phyloP scores from a whole-genome alignment of 2,113 vertebrate genomes.

The Poecilia latipinna region DNA sequence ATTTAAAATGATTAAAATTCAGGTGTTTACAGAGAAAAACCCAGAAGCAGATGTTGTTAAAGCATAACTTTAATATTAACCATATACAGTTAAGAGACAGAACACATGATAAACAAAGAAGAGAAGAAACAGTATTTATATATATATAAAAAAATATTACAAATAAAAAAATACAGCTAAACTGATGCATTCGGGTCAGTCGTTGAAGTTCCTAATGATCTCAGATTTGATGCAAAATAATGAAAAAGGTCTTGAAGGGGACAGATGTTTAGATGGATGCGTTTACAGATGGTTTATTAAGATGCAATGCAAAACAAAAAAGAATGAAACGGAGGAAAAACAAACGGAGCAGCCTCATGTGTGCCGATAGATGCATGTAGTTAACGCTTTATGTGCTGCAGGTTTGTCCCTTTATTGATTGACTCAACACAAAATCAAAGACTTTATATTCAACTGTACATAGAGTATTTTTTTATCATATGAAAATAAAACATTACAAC shows the following conservation, averaged over 20 bases:
- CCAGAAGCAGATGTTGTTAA: not conserved
- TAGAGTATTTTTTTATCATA: conserved; percentile 31
- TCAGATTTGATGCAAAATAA: conserved; percentile 16
- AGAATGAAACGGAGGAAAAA: not conserved
- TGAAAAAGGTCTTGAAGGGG: conserved; percentile 50
- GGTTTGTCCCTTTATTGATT: conserved; percentile 19
- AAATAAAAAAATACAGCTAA: conserved; percentile 43
- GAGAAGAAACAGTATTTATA: conserved; percentile 65
- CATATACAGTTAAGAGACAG: conserved; percentile 80
- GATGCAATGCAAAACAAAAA: conserved; percentile 6
- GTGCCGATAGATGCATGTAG: conserved; percentile 21
- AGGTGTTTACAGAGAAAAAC: not conserved
- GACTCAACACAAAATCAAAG: not conserved
- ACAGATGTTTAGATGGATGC: conserved; percentile 25
- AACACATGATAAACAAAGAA: conserved; percentile 61
- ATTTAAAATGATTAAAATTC: not conserved
- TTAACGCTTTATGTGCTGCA: conserved; percentile 18
- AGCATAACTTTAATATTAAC: conserved; percentile 81
- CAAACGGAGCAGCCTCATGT: conserved; percentile 41
- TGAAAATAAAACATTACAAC: conserved; percentile 67
- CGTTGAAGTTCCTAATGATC: conserved; percentile 13
- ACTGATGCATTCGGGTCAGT: conserved; percentile 8
- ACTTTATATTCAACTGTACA: conserved; percentile 29
- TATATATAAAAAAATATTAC: conserved; percentile 57
- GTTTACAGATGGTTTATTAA: not conserved